Conservation (phyloP, 2,888 invertebrate species). For the Andrena marginata region DNA sequence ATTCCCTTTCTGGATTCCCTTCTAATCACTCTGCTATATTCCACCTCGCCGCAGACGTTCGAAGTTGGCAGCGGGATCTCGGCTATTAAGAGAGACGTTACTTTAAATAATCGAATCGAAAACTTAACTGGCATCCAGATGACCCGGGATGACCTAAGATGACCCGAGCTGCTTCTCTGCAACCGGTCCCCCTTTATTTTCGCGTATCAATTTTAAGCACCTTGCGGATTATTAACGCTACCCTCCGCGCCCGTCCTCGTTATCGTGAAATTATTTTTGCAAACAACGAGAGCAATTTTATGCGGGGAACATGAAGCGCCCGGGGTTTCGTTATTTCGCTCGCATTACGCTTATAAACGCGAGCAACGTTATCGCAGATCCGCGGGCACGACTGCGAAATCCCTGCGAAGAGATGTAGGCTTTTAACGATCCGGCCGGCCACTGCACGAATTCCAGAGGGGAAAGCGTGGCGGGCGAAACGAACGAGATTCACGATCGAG, state of each 20-base stretch:
- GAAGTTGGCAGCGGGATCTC: too few species aligned
- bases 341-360: neutral
- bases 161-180: too few species aligned
- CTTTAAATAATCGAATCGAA: too few species aligned
- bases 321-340: too few species aligned
- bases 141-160: too few species aligned
- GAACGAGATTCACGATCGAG: slow-evolving; percentile 45
- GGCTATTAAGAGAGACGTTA: too few species aligned
- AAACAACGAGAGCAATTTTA: neutral
- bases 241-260: neutral
- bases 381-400: slow-evolving; percentile 1
- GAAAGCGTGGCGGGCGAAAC: slow-evolving; percentile 40
- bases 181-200: too few species aligned
- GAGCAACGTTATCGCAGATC: neutral
- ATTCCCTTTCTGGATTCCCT: too few species aligned
- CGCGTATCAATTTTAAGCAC: neutral
- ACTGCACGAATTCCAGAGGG: slow-evolving; percentile 43
- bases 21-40: too few species aligned
- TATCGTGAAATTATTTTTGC: neutral
- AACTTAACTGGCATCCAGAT: too few species aligned
- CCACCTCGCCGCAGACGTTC: too few species aligned
- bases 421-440: slow-evolving; percentile 44
- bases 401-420: slow-evolving; percentile 32
- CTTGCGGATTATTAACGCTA: neutral
- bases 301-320: neutral